phyloP scores from a whole-genome alignment of 2,797 vertebrate genomes.

The Propithecus perrieri region DNA sequence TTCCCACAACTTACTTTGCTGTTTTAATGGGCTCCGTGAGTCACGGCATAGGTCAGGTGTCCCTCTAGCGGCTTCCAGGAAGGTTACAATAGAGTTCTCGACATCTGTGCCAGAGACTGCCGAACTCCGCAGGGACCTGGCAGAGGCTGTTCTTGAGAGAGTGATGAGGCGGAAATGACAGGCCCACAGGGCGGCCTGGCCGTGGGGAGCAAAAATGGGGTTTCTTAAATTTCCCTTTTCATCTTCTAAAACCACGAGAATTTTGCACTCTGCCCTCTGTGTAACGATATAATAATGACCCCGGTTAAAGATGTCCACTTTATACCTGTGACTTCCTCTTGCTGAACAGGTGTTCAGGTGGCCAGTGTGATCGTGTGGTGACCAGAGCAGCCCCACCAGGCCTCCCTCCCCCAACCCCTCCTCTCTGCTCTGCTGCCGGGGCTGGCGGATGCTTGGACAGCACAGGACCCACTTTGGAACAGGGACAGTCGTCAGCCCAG shows the following conservation, averaged over 20 bases:
- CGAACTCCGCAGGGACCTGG: background rate
- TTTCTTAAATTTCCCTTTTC: background rate
- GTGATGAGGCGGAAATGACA: background rate
- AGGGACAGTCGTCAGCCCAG: background rate
- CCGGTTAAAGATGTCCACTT: background rate
- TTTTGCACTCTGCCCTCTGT: no score
- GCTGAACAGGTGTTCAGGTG: background rate
- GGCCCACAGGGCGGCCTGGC: background rate
- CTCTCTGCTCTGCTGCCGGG: background rate
- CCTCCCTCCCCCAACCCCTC: background rate
- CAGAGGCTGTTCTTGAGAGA: background rate
- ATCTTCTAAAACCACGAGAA: background rate
- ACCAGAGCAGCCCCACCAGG: background rate
- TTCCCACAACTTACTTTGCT: background rate
- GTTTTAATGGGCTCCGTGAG: background rate
- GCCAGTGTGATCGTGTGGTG: background rate
- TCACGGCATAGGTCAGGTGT: background rate
- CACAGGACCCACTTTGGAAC: background rate
- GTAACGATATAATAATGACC: background rate
- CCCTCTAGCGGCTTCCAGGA: background rate
- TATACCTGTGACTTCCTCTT: background rate
- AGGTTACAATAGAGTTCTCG: no score
- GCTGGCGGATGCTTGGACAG: background rate
- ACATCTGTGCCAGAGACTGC: no score
- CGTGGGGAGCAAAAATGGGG: background rate